phyloP scores from a whole-genome alignment of 1,140 invertebrate genomes.

The Magallana ariakensis region DNA sequence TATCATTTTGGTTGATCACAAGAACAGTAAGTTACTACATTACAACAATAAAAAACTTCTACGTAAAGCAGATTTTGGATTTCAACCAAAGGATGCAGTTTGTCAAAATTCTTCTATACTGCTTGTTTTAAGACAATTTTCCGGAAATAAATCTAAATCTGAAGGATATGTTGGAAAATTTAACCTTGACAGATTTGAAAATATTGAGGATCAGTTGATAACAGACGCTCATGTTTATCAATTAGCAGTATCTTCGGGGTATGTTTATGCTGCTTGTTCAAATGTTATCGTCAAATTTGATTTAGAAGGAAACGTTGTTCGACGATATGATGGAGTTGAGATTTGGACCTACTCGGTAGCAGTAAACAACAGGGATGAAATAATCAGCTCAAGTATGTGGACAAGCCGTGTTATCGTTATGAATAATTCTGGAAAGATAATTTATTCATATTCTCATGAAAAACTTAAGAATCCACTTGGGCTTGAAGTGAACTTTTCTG shows the following conservation, averaged over 20 bases:
- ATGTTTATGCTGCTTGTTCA: background rate
- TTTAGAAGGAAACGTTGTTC: background rate
- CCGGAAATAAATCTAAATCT: too few relatives aligned
- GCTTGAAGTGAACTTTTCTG: background rate
- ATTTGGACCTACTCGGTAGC: background rate
- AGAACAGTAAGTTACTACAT: background rate
- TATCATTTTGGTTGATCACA: background rate
- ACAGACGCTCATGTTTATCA: background rate
- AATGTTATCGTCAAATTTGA: background rate
- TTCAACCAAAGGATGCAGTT: background rate
- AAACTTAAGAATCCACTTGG: background rate
- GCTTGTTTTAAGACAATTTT: background rate
- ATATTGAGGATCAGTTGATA: background rate
- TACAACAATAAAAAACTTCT: background rate
- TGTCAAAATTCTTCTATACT: background rate
- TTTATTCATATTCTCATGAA: background rate
- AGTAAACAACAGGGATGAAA: background rate
- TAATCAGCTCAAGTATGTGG: background rate
- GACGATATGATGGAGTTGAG: background rate
- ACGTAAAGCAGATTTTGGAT: background rate
- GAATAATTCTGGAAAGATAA: background rate
- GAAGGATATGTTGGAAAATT: background rate
- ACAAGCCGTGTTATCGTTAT: background rate
- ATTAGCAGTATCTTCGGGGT: background rate
- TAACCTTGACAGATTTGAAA: too few relatives aligned